Evolutionary conservation across 1,140 invertebrate species (phyloP), one percentile per base, ranked within the genome.

Genomic region (Ceratosolen solmsi): DNA sequence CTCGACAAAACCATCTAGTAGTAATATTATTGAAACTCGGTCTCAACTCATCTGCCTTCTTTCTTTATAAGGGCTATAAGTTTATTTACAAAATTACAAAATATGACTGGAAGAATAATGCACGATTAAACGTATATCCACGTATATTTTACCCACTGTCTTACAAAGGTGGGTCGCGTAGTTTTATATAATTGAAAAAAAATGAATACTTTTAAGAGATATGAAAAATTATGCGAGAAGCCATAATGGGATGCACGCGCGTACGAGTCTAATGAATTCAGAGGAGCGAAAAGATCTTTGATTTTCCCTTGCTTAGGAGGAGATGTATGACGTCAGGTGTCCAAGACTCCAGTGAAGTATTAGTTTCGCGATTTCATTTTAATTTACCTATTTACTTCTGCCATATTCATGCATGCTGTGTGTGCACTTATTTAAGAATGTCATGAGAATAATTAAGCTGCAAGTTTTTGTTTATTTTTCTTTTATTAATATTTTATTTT

Each of bases 11-110:
- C 83, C 85, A 72, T 82, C 84, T 85, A 84, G 83, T 89, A 86
- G 88, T 89, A n/a, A n/a, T n/a, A 89, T 89, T 86, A 84, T 84
- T 79, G 75, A 38, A 9, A n/a, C 84, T 82, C 72, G 76, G 85
- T 41, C 13, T 75, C 54, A n/a, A n/a, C 63, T 68, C 63, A 38
- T n/a, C 2, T 3, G 2, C 11, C 13, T 49, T 30, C 46, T 17
- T 46, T 70, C 38, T 70, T 17, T 4, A 22, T 46, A 46, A n/a
- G 41, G 2, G n/a, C 1, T 33, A 60, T 17, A 46, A 20, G 49
- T 33, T 30, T 51, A 51, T 73, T 8, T 8, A n/a, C 15, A 51
- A 17, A 9, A 27, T 72, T n/a, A n/a, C n/a, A n/a, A n/a, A n/a
- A n/a, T n/a, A n/a, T n/a, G n/a, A n/a, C n/a, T n/a, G n/a, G n/a